Base-by-base conservation (phyloP, 2,888 invertebrate species). In the Danaus chrysippus region DNA sequence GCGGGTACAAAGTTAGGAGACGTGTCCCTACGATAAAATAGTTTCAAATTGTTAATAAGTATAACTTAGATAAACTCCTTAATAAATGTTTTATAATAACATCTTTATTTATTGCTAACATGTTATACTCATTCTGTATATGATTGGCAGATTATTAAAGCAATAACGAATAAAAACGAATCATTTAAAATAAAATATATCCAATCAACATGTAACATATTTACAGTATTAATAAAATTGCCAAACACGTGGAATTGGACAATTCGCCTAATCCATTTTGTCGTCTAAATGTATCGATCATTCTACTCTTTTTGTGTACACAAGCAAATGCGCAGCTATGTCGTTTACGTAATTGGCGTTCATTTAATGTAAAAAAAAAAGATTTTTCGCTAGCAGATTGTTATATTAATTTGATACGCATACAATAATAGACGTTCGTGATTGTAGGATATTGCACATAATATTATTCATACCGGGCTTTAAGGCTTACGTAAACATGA, bases 381-480 rank as follows among this genome's bases (percentile, higher is more conserved):
- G 9, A 17, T 15, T 17, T 17, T 49, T 49, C 9, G 49, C 17
- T 15, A 17, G 49, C 9, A 17, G 49, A 17, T 49, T 15, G 49
- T 10, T 49, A 17, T 58, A 58, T 41, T 58, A 52, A 52, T 34
- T 49, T 49, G 6, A 41, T 15, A 41, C 34, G 23, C 10, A 42
- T 53, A 52, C 12, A 58, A 49, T 58, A 49, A 19, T 53, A 62
- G 49, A 54, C 54, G 49, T 56, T 56, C 43, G 54, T 56, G 43
- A 65, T 65, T 58, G 60, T 52, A 58, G 56, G 34, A 65, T 65
- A 63, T 63, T 66, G 63, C 59, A 64, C 61, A 57, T 61, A 71
- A 68, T 70, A 71, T 70, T 66, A 70, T 68, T 71, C 67, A 72
- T 66, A 56, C 54, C 60, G 55, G 62, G 66, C 64, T 71, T 68